These are phyloP conservation scores for Drosophila albomicans DNA, from an alignment of 1,140 invertebrate species.

Conservation along the genomic window DNA sequence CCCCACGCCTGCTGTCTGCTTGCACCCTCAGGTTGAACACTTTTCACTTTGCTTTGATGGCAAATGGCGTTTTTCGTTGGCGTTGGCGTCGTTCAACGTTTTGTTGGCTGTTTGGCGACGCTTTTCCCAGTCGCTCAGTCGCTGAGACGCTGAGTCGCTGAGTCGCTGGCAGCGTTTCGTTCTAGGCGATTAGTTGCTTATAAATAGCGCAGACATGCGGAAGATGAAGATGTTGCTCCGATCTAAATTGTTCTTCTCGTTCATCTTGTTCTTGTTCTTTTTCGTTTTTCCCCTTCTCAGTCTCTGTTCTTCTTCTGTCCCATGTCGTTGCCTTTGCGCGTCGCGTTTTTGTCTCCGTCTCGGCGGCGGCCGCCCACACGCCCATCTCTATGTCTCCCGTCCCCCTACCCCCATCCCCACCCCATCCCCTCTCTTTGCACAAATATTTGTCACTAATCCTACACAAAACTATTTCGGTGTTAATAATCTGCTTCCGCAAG, in stretches of 20 bases:
- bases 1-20: neutral
- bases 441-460: conserved; percentile 74
- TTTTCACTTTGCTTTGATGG: conserved; percentile 26
- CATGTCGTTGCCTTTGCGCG: conserved; percentile 20
- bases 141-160: neutral
- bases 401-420: neutral
- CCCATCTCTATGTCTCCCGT: conserved; percentile 3
- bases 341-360: conserved; percentile 22
- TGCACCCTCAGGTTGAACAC: conserved; percentile 3
- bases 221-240: conserved; percentile 45
- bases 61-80: conserved; percentile 23
- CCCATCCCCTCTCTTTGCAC: conserved; percentile 7
- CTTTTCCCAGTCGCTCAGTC: conserved; percentile 2
- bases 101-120: neutral
- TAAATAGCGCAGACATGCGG: conserved; percentile 79
- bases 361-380: conserved; percentile 33
- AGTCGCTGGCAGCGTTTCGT: conserved; percentile 50
- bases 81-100: conserved; percentile 11
- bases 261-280: conserved; percentile 1
- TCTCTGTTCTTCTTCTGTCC: neutral
- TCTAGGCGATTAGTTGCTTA: conserved; percentile 77
- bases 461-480: conserved; percentile 71
- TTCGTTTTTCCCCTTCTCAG: neutral
- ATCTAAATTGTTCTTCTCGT: neutral
- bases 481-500: conserved; percentile 64